Evolutionary conservation across 1,140 invertebrate genomes (phyloP).

Genomic region (Solenopsis fugax): DNA sequence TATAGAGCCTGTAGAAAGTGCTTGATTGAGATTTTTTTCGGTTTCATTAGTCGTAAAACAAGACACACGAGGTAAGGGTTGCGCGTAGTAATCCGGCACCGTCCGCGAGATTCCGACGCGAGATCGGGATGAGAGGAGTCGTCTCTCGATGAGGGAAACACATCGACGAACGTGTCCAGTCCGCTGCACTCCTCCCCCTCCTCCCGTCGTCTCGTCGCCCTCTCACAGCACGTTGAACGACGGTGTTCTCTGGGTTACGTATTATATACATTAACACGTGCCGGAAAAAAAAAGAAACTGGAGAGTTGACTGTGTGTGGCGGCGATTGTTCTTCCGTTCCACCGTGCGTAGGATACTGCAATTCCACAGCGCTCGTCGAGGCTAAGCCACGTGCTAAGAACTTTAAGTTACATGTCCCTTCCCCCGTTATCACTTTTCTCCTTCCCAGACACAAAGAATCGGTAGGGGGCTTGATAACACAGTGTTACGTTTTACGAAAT

Average conservation of each 20-base stretch:
- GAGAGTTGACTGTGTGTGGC: constrained; percentile 58
- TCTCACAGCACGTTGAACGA: constrained; percentile 46
- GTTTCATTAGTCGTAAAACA: constrained; percentile 82
- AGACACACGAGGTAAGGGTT: constrained; percentile 85
- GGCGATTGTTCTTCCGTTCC: constrained; percentile 49
- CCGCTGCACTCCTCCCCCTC: constrained; percentile 23
- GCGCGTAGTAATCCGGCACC: constrained; percentile 60
- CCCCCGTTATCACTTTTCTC: constrained; percentile 32
- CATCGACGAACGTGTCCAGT: constrained; percentile 15
- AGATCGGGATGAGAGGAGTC: constrained; percentile 34
- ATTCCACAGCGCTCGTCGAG: constrained; percentile 66
- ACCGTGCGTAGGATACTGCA: constrained; percentile 65
- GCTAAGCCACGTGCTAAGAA: constrained; percentile 49
- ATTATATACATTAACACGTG: constrained; percentile 69
- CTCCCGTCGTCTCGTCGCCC: constrained; percentile 19
- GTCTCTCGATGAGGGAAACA: neutral
- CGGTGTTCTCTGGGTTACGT: constrained; percentile 41
- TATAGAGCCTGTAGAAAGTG: constrained; percentile 83
- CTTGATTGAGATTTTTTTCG: constrained; percentile 81
- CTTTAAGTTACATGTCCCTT: constrained; percentile 27
- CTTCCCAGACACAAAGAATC: constrained; percentile 16
- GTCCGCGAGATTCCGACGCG: constrained; percentile 7
- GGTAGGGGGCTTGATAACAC: constrained; percentile 60
- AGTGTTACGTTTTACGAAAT: constrained; percentile 63
- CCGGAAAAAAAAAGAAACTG: constrained; percentile 25